A percentile compares a stretch with the other conserved stretches of the same genome.
Evolutionary conservation across 2,113 vertebrate species (phyloP).

Genomic region (Colistium nudipinnis): DNA sequence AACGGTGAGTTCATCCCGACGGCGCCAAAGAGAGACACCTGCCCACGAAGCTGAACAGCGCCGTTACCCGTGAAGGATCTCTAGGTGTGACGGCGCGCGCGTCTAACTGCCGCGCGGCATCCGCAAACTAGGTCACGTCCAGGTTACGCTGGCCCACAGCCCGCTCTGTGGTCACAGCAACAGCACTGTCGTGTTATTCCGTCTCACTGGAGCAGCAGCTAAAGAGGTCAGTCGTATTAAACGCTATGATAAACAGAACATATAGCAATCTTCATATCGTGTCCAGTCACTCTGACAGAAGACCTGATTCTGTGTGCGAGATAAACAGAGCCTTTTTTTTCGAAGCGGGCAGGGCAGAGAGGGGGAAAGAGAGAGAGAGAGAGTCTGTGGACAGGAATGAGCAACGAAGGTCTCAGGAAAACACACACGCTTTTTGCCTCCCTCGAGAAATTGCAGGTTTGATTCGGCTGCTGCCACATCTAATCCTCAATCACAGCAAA

Average conservation of each 20-base stretch:
- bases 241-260: conserved; percentile 46
- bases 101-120: conserved; percentile 1
- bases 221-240: conserved; percentile 54
- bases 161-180: conserved; percentile 47
- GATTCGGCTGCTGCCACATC: conserved; percentile 64
- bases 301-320: conserved; percentile 46
- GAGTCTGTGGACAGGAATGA: conserved; percentile 59
- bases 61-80: conserved; percentile 33
- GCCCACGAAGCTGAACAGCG: conserved; percentile 10
- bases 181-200: conserved; percentile 50
- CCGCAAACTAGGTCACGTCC: conserved; percentile 56
- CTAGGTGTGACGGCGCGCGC: conserved; percentile 1
- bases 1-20: conserved; percentile 7
- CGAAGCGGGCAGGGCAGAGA: too few species aligned
- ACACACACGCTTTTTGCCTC: conserved; percentile 22
- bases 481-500: conserved; percentile 76
- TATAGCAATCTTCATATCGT: conserved; percentile 36
- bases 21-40: conserved; percentile 24
- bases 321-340: conserved; percentile 38
- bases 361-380: background rate
- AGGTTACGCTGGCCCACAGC: conserved; percentile 53
- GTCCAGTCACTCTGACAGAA: conserved; percentile 35
- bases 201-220: conserved; percentile 37
- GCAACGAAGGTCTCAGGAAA: conserved; percentile 31
- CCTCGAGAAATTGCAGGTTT: conserved; percentile 57